Percentiles rank a stretch among this genome's conserved stretches.
phyloP scores from a whole-genome alignment of 1,140 invertebrate species.

The Drosophila saltans region DNA sequence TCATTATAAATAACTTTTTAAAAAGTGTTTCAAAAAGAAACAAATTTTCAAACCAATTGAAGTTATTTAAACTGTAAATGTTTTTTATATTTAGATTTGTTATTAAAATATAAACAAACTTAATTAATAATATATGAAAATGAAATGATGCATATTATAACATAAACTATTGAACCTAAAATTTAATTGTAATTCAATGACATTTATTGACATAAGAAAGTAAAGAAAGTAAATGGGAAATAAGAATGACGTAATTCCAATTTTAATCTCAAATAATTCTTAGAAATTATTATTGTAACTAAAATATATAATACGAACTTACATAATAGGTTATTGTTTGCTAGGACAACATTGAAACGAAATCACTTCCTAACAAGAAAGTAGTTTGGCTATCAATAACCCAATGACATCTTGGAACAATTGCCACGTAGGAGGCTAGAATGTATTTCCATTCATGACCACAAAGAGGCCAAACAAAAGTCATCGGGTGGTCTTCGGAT shows the following conservation, averaged over 20 bases:
- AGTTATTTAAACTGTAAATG: too few species aligned
- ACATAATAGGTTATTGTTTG: conserved; percentile 45
- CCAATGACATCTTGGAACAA: conserved; percentile 57
- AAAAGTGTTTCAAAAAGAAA: too few species aligned
- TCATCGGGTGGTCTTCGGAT: conserved; percentile 58
- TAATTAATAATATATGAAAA: too few species aligned
- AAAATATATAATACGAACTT: conserved; percentile 39
- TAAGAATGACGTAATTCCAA: not conserved
- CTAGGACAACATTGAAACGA: conserved; percentile 35
- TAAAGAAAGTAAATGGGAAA: not conserved
- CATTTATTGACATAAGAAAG: too few species aligned
- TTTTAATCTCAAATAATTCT: conserved; percentile 26
- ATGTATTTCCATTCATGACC: conserved; percentile 70
- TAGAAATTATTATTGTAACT: conserved; percentile 41
- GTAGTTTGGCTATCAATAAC: conserved; percentile 74
- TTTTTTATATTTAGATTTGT: too few species aligned
- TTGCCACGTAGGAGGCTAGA: conserved; percentile 65
- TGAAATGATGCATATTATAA: too few species aligned
- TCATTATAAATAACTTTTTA: too few species aligned
- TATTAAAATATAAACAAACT: too few species aligned
- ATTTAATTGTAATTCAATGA: too few species aligned
- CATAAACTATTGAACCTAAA: too few species aligned
- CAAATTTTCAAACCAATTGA: too few species aligned
- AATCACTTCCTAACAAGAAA: conserved; percentile 71
- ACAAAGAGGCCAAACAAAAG: conserved; percentile 75